phyloP scores from a whole-genome alignment of 1,140 invertebrate species.

The Mizuhopecten yessoensis region DNA sequence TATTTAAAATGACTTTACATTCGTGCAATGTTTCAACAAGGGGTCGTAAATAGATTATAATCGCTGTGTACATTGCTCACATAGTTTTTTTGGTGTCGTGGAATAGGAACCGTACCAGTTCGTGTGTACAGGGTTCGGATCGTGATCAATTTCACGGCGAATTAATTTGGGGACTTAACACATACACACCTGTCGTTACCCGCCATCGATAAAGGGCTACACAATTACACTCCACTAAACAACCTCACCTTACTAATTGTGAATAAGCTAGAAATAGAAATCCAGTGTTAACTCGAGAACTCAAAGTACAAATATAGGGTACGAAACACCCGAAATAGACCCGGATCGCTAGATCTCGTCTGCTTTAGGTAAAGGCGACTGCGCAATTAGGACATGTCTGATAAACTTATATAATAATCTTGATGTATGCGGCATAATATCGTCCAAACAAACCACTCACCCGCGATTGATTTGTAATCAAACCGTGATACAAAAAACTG shows the following conservation, averaged over 20 bases:
- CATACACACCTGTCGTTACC: not conserved
- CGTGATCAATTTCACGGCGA: slow-evolving; percentile 32
- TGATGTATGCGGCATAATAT: too few species aligned
- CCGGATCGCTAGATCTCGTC: not conserved
- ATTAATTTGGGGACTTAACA: slow-evolving; percentile 20
- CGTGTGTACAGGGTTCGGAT: not conserved
- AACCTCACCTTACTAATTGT: not conserved
- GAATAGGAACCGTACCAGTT: not conserved
- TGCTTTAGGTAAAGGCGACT: not conserved
- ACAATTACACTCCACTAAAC: not conserved
- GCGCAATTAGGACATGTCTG: too few species aligned
- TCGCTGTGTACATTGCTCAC: not conserved
- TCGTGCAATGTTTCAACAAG: not conserved
- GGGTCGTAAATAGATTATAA: not conserved
- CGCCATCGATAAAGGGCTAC: not conserved
- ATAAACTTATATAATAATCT: too few species aligned
- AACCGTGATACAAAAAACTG: too few species aligned
- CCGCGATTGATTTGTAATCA: too few species aligned
- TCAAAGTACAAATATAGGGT: slow-evolving; percentile 30
- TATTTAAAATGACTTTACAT: not conserved
- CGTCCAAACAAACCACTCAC: too few species aligned
- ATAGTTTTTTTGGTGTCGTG: not conserved
- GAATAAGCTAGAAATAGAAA: not conserved
- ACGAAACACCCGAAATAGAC: not conserved
- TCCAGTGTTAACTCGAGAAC: not conserved